Base-by-base conservation (phyloP, 2,113 vertebrate genomes). In the Dasypus novemcinctus region DNA sequence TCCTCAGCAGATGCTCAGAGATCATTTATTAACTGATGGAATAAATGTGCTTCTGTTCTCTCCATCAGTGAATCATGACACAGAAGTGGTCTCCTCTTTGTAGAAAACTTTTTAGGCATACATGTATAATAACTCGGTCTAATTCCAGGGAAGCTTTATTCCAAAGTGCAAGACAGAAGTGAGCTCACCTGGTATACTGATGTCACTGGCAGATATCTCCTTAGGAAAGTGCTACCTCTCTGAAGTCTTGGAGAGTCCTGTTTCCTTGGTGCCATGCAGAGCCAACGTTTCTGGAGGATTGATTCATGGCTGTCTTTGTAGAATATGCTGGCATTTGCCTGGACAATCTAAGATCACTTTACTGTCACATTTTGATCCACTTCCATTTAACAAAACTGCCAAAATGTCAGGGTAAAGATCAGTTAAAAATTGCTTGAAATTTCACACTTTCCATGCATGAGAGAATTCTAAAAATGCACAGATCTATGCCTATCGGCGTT, bases 221-320 rank as follows among this genome's bases (percentile, higher is more conserved):
- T 1, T 1, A 5, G 33, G 54, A 36, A 21, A 41, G 29, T 20
- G 46, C 29, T 21, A 7, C 2, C 5, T 41, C 17, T 49, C 12
- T 5, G 66, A 38, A 29, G 36, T 4, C 33, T 8, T 0, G 4
- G n/a, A 36, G 36, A 4, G 1, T 14, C 15, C 23, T 7, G 7
- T 25, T 59, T 12, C 8, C 4, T n/a, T 27, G 18, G n/a, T 2
- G 8, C 23, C 6, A 5, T 0, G 4, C 21, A 9, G 18, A n/a
- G 27, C 64, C 15, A 0, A 4, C 11, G 0, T 0, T 0, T 38
- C 36, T 25, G 57, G 5, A 0, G 0, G 1, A 2, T 5, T 15
- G 7, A 49, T 10, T 49, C 46, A 49, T 11, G 11, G 5, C 41
- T 76, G 69, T 49, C 21, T 15, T 20, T 31, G 41, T 43, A 6